Evolutionary conservation across 2,888 invertebrate genomes (phyloP), one percentile per base, ranked within the genome.

Genomic region (Flexamia atlantica): DNA sequence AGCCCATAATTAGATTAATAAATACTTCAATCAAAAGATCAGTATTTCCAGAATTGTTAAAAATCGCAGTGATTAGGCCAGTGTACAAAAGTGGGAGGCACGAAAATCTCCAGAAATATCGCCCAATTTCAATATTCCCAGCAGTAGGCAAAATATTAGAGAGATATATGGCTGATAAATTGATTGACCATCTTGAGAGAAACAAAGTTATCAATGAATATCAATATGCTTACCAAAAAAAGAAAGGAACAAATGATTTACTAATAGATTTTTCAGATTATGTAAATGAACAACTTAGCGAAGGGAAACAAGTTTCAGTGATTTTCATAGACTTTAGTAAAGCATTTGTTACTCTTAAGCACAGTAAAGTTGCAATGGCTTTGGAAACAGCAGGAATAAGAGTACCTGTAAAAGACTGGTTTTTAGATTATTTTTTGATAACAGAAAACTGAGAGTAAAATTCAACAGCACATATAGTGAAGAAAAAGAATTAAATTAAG

Each of bases 391-490:
- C 53, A 53, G 53, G 53, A 53, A 53, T 53, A 23, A 53, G 53
- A 53, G 53, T 20, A 53, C 14, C 20, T 23, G 5, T 3, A 23
- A 10, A 53, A 20, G 10, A 20, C 20, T 53, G 20, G 53, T 53
- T 53, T 53, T 20, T 53, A 53, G 23, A 53, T 53, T 53, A 53
- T 10, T 53, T 53, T n/a, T n/a, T n/a, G n/a, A n/a, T n/a, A n/a
- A n/a, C n/a, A n/a, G n/a, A n/a, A n/a, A n/a, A n/a, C n/a, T n/a
- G n/a, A n/a, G n/a, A n/a, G n/a, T n/a, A n/a, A n/a, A n/a, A n/a
- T n/a, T n/a, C n/a, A n/a, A n/a, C n/a, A n/a, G n/a, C n/a, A n/a
- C n/a, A n/a, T n/a, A n/a, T n/a, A n/a, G n/a, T n/a, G n/a, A n/a
- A n/a, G n/a, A n/a, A n/a, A n/a, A n/a, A n/a, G n/a, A n/a, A n/a